These are phyloP conservation scores for Drosophila pseudotalamancana DNA, from an alignment of 2,888 invertebrate species.

Conservation along the genomic window DNA sequence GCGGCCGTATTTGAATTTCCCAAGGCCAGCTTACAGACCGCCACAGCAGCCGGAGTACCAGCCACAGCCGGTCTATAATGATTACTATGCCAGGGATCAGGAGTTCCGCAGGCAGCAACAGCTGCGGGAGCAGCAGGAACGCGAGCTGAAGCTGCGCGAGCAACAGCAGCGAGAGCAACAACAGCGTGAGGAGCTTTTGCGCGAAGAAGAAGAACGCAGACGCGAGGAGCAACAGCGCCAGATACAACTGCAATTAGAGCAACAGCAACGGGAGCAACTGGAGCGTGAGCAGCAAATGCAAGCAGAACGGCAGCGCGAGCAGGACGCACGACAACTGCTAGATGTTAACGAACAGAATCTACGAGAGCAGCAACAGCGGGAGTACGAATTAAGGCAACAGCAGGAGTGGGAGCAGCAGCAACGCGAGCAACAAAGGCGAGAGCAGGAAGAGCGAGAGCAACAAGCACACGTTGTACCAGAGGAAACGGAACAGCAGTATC, in stretches of 20 bases:
- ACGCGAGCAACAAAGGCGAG: slow-evolving; percentile 25
- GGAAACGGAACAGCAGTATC: slow-evolving; percentile 5
- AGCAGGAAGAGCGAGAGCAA: slow-evolving; percentile 20
- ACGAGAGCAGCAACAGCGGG: slow-evolving; percentile 17
- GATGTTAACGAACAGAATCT: slow-evolving; percentile 17
- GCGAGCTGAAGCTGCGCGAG: slow-evolving; percentile 19
- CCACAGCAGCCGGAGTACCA: neutral
- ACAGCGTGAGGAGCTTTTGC: neutral
- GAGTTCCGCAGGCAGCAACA: slow-evolving; percentile 22
- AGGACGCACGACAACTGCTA: neutral
- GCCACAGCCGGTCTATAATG: neutral
- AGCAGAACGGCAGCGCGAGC: slow-evolving; percentile 27
- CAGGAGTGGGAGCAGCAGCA: slow-evolving; percentile 16
- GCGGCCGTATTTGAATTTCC: slow-evolving; percentile 15
- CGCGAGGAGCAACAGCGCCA: slow-evolving; percentile 26
- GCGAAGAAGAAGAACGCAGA: slow-evolving; percentile 25
- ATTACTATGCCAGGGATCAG: slow-evolving; percentile 2
- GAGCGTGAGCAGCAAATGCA: slow-evolving; percentile 33
- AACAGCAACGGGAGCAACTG: slow-evolving; percentile 15
- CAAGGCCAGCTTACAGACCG: neutral
- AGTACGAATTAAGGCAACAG: slow-evolving; percentile 14
- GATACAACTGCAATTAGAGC: slow-evolving; percentile 23
- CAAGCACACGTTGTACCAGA: neutral
- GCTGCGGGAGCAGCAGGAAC: slow-evolving; percentile 12
- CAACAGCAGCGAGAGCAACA: slow-evolving; percentile 20